Percentiles rank a stretch among this genome's conserved stretches.
phyloP scores from a whole-genome alignment of 2,888 invertebrate genomes.

The Acanthopleura granulata region DNA sequence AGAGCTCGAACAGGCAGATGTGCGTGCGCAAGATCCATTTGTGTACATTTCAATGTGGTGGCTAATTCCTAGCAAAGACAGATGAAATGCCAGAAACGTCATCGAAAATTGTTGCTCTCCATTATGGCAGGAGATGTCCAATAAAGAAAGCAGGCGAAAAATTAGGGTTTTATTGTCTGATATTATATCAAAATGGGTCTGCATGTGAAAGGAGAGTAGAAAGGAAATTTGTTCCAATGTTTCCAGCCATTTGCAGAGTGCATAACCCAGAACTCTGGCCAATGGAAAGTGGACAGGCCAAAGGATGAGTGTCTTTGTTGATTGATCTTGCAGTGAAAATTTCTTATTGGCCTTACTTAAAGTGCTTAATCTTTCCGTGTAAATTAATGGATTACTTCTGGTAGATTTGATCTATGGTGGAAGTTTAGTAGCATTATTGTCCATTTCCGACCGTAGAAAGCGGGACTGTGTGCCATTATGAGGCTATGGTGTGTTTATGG shows the following conservation, averaged over 20 bases:
- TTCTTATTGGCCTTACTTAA: background rate
- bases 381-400: too few species aligned
- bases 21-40: slow-evolving; percentile 3
- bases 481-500: too few species aligned
- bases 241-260: background rate
- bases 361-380: too few species aligned
- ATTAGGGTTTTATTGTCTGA: slow-evolving; percentile 3
- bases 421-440: too few species aligned
- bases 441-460: too few species aligned
- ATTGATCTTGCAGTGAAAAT: background rate
- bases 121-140: slow-evolving; percentile 16
- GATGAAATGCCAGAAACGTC: background rate
- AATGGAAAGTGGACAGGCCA: background rate
- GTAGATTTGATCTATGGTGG: too few species aligned
- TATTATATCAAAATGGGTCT: slow-evolving; percentile 14
- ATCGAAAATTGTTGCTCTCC: slow-evolving; percentile 2
- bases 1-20: too few species aligned
- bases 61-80: background rate
- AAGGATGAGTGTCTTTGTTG: background rate
- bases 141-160: slow-evolving; percentile 9
- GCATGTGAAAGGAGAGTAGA: background rate
- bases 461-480: too few species aligned
- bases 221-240: slow-evolving; percentile 8
- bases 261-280: background rate
- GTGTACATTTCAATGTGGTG: background rate